Evolutionary conservation across 2,113 vertebrate genomes (phyloP).

Genomic region (Embiotoca jacksoni): DNA sequence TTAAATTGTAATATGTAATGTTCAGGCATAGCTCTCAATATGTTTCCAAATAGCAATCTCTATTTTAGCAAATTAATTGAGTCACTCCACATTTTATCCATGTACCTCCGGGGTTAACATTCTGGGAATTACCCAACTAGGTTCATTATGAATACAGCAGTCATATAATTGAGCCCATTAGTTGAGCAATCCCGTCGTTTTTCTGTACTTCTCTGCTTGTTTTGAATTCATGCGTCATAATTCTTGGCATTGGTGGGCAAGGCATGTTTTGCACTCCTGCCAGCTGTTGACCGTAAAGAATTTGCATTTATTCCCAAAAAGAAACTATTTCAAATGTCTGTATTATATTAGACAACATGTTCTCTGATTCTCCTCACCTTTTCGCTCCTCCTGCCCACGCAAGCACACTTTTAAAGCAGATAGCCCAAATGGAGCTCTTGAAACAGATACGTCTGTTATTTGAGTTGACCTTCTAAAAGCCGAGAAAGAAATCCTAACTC

Average conservation of each 20-base stretch:
- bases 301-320: constrained; percentile 19
- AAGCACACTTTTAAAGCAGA: constrained; percentile 48
- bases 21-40: not conserved
- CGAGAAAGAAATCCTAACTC: constrained; percentile 47
- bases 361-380: constrained; percentile 16
- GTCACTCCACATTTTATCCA: not conserved
- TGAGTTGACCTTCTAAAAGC: constrained; percentile 64
- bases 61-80: not conserved
- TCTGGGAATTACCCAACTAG: not conserved
- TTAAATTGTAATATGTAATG: too few relatives aligned
- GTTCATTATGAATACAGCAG: not conserved
- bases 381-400: constrained; percentile 31
- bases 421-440: constrained; percentile 47
- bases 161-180: not conserved
- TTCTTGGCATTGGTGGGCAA: constrained; percentile 6
- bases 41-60: not conserved
- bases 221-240: constrained; percentile 20
- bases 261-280: not conserved
- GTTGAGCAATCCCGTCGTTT: constrained; percentile 12
- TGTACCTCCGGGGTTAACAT: not conserved
- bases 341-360: constrained; percentile 33
- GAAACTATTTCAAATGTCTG: constrained; percentile 29
- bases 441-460: constrained; percentile 59
- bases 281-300: not conserved
- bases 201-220: constrained; percentile 16